Evolutionary conservation across 2,797 vertebrate species (phyloP), one percentile per base, ranked within the genome.

Genomic region (Rhynchonycteris naso): DNA sequence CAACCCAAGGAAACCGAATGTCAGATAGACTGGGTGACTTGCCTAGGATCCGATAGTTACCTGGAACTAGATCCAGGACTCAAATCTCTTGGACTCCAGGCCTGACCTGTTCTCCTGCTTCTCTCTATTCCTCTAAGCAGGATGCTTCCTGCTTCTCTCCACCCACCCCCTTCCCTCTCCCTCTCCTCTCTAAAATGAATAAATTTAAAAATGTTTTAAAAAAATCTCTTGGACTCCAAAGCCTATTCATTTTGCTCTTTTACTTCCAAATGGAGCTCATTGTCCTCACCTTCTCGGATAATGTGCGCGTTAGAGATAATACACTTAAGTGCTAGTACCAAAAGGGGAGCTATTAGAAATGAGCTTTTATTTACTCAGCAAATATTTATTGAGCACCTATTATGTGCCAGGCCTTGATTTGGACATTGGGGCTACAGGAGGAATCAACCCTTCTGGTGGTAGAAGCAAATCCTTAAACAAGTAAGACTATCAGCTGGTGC

Each of bases 61-160:
- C 74, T 85, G 58, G 74, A 96, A 26, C 75, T 91, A 76, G 38
- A 74, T 72, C 18, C 35, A 74, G 26, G 35, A 66, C 79, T 95
- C 80, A 61, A 24, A 85, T 26, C 35, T 63, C n/a, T 63, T 72
- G 72, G 26, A 80, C 52, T 72, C 24, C 61, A 76, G 43, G 43
- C 43, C 43, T 43, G 43, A 7, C 43, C 43, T 43, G 43, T 43
- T 43, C 43, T 43, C 43, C 43, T 43, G 43, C 43, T 43, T 43
- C 43, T 43, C 43, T 43, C 43, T 43, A 43, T 43, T 7, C 43
- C 43, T 43, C 43, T 43, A 43, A 43, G 43, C 43, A 43, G 43
- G 43, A 7, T 43, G 43, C 43, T 43, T 43, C 43, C 43, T 43
- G 43, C 43, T 43, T 43, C 43, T 43, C 43, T 7, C 43, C 43